Evolutionary conservation across 2,113 vertebrate species (phyloP), one percentile per base, ranked within the genome.

Genomic region (Cygnus atratus): DNA sequence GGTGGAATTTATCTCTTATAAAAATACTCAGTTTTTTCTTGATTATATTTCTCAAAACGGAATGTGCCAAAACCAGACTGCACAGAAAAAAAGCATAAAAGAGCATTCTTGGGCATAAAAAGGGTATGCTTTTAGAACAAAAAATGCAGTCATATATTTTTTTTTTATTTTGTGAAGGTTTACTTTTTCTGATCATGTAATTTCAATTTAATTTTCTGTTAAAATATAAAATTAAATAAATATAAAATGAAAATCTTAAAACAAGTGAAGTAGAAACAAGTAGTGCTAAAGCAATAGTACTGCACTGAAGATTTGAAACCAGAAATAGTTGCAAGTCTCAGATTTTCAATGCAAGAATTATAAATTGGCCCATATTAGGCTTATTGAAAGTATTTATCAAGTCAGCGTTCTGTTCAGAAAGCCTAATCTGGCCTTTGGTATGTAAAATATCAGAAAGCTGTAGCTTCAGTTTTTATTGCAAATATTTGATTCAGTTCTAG

Each of bases 391-490:
- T 73, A 9, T 58, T 78, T 59, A 46, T 62, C 28, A 80, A 44
- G 41, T 70, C 37, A 67, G 35, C 52, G 11, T 41, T 88, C 35
- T 75, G 28, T 68, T 84, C 39, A 73, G 62, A 92, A 95, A 68
- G 11, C 16, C 13, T 81, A 26, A 28, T 83, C 68, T 90, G 52
- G 26, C 15, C n/a, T 88, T 87, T 50, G 48, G 28, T 62, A 82
- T 82, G 22, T 76, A 50, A 88, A 80, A 93, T 65, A n/a, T 63
- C 24, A 65, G 58, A 72, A 92, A 81, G 3, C 54, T 79, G n/a
- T 66, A 66, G 33, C n/a, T 94, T 92, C 88, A 58, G 4, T 10
- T 89, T 91, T 88, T 84, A 26, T 84, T 81, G 26, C 52, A 88
- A 70, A 66, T 76, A 54, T 44, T 94, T 82, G 31, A 50, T 88